Conservation (phyloP, 2,888 invertebrate genomes). For the Macaria notata region DNA sequence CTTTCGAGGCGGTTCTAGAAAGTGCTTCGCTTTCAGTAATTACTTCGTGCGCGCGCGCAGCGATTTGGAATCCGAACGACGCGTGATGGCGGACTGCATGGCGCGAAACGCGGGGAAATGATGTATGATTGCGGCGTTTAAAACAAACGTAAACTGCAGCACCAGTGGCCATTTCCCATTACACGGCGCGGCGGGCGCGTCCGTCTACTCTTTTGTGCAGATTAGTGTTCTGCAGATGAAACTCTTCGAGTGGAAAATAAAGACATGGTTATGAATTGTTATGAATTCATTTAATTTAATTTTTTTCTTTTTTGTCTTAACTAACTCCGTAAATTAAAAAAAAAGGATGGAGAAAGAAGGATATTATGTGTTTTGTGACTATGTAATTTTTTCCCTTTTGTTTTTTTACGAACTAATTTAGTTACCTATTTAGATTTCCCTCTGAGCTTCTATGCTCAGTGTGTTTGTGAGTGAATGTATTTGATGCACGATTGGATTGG, state of each 20-base stretch:
- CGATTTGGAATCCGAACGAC: slow-evolving; percentile 41
- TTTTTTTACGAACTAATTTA: too few relatives aligned
- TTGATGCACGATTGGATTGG: slow-evolving; percentile 24
- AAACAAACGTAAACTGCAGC: slow-evolving; percentile 55
- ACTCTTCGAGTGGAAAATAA: neutral
- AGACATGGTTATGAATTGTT: too few relatives aligned
- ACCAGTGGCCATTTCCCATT: slow-evolving; percentile 21
- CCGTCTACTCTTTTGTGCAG: slow-evolving; percentile 4
- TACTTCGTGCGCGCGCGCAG: slow-evolving; percentile 40
- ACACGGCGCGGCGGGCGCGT: slow-evolving; percentile 19
- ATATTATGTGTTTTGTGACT: too few relatives aligned
- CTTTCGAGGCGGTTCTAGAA: too few relatives aligned
- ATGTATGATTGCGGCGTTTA: slow-evolving; percentile 69
- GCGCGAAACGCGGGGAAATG: slow-evolving; percentile 68
- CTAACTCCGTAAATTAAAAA: too few relatives aligned
- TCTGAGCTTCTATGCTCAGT: too few relatives aligned
- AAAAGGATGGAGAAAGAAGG: too few relatives aligned
- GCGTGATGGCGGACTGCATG: slow-evolving; percentile 58
- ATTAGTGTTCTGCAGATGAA: neutral
- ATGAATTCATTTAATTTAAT: too few relatives aligned
- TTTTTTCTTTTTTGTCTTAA: too few relatives aligned
- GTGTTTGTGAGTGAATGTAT: slow-evolving; percentile 12
- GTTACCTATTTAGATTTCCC: too few relatives aligned
- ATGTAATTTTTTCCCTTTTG: too few relatives aligned
- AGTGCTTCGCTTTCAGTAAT: slow-evolving; percentile 6